phyloP scores from a whole-genome alignment of 2,113 vertebrate genomes.

The Channa argus region DNA sequence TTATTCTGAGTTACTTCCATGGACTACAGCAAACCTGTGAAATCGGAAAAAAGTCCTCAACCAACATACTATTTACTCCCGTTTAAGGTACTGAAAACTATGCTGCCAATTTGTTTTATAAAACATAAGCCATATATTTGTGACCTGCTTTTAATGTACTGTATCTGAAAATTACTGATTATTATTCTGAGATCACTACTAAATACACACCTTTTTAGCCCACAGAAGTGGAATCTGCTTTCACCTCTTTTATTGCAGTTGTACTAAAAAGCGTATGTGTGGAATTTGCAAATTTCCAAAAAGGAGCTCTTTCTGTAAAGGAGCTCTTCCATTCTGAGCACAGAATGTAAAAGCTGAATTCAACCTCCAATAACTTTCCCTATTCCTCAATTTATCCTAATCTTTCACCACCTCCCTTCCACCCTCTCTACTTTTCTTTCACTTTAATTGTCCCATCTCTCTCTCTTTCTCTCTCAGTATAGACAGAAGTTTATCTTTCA shows the following conservation, averaged over 20 bases:
- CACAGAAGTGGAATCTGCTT: constrained; percentile 1
- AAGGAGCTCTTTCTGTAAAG: constrained; percentile 6
- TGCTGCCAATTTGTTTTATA: no score
- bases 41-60: no score
- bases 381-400: constrained; percentile 40
- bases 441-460: not conserved
- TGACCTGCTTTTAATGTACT: no score
- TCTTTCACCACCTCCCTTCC: constrained; percentile 11
- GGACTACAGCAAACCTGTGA: no score
- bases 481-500: constrained; percentile 64
- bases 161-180: no score
- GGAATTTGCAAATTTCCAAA: not conserved
- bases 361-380: constrained; percentile 27
- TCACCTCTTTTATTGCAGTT: constrained; percentile 7
- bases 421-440: constrained; percentile 5
- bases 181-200: not conserved
- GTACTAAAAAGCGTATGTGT: constrained; percentile 22
- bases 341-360: constrained; percentile 6
- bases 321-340: constrained; percentile 1
- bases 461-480: not conserved
- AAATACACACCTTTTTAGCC: constrained; percentile 5
- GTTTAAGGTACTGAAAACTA: no score
- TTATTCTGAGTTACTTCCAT: no score
- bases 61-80: no score
- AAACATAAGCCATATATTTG: no score